A percentile compares a stretch with the other conserved stretches of the same genome.
phyloP scores from a whole-genome alignment of 2,797 vertebrate genomes.

The Hipposideros larvatus region DNA sequence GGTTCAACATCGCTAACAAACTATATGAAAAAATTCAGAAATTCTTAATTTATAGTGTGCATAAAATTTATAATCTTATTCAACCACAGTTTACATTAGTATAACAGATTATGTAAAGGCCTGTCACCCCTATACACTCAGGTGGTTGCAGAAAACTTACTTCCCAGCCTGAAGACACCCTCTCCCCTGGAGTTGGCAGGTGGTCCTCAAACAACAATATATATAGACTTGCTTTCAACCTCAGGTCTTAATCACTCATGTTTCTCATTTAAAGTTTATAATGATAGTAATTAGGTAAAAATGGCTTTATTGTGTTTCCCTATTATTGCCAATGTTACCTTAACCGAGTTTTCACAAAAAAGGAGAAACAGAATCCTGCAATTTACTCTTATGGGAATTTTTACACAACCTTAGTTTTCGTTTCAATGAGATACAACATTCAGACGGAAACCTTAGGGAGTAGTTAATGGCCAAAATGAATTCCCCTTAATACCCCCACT shows the following conservation, averaged over 20 bases:
- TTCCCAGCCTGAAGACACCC: neutral
- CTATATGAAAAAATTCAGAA: neutral
- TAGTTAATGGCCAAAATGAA: slow-evolving; percentile 73
- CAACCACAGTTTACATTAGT: neutral
- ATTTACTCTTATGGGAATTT: slow-evolving; percentile 54
- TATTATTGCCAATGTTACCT: slow-evolving; percentile 50
- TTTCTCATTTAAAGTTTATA: slow-evolving; percentile 70
- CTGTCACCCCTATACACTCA: neutral
- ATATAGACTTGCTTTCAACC: slow-evolving; percentile 4
- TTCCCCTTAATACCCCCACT: slow-evolving; percentile 58
- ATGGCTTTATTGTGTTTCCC: slow-evolving; percentile 53
- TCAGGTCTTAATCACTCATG: slow-evolving; percentile 41
- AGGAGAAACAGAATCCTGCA: slow-evolving; percentile 42
- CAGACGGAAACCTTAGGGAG: slow-evolving; percentile 68
- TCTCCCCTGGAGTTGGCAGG: neutral
- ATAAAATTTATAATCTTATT: neutral
- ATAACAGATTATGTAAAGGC: neutral
- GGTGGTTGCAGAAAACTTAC: neutral
- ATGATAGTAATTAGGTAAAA: slow-evolving; percentile 64
- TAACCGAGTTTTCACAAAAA: slow-evolving; percentile 62
- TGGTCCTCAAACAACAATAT: neutral
- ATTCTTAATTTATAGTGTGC: neutral
- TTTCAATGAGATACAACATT: slow-evolving; percentile 59
- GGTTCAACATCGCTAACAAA: neutral
- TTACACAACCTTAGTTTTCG: slow-evolving; percentile 55